Conservation (phyloP, 1,140 invertebrate genomes). For the Panulirus ornatus region DNA sequence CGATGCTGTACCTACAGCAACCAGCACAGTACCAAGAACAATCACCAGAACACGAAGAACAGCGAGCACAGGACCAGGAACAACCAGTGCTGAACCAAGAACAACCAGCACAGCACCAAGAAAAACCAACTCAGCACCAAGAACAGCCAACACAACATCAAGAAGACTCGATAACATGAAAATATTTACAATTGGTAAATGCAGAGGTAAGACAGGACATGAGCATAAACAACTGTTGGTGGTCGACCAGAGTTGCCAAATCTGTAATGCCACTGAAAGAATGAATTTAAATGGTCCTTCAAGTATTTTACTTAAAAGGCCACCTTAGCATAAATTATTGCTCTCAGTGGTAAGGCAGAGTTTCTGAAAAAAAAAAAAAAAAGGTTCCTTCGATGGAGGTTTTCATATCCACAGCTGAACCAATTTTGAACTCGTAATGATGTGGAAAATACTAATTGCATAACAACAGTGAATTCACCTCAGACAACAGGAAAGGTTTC, state of each 20-base stretch:
- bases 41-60: too few relatives aligned
- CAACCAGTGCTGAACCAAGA: too few relatives aligned
- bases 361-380: neutral
- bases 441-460: neutral
- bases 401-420: neutral
- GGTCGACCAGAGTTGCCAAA: conserved; percentile 28
- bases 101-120: too few relatives aligned
- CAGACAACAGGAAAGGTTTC: neutral
- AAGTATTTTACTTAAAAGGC: neutral
- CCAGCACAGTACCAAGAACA: too few relatives aligned
- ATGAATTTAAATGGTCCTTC: neutral
- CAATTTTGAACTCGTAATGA: neutral
- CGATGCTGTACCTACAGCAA: too few relatives aligned
- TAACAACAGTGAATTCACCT: neutral
- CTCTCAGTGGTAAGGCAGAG: neutral
- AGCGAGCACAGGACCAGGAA: too few relatives aligned
- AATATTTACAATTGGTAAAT: conserved; percentile 42
- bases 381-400: neutral
- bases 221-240: neutral
- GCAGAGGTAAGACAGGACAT: conserved; percentile 6
- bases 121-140: too few relatives aligned
- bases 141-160: too few relatives aligned
- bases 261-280: neutral
- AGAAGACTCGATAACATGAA: conserved; percentile 51
- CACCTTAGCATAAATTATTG: neutral